Evolutionary conservation across 2,888 invertebrate genomes (phyloP), one percentile per base, ranked within the genome.

Genomic region (Trissolcus japonicus): DNA sequence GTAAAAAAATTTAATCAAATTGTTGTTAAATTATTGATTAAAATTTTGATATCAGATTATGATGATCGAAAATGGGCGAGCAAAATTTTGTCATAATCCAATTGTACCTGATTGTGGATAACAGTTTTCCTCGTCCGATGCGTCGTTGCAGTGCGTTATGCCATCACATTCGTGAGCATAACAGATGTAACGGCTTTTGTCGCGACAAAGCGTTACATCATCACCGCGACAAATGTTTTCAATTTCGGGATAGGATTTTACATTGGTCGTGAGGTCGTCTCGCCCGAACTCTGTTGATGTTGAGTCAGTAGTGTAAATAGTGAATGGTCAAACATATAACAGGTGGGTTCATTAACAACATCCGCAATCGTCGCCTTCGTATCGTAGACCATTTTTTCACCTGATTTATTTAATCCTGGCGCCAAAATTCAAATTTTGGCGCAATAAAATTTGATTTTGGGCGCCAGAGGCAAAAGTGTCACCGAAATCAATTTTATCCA

Each of bases 81-180:
- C 25, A 25, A 59, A 40, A 40, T 61, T 62, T 62, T 6, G 53
- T 35, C 11, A 16, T 0, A 62, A 69, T 29, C 29, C 66, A 50
- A 59, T 78, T 78, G 76, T 82, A 82, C 82, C 82, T 83, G 77
- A 48, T 41, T 78, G 48, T 68, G 82, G 83, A 21, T 35, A 66
- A 84, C 94, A 95, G 79, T 91, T 89, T 17, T 82, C 82, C 86
- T 96, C 96, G 85, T 96, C 95, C 19, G 92, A 92, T 4, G 91
- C 91, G 83, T 94, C 93, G 6, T 89, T 85, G 83, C 96, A 96
- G 81, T 95, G 92, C 0, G 61, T 48, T 1, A 82, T 81, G 1
- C 93, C 92, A 84, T 95, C 93, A 86, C 96, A 96, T 74, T 89
- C 87, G 71, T 91, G 91, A 19, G 90, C 89, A 0, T 87, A 88